Conservation (phyloP, 1,140 invertebrate genomes). For the Drosophila triauraria region DNA sequence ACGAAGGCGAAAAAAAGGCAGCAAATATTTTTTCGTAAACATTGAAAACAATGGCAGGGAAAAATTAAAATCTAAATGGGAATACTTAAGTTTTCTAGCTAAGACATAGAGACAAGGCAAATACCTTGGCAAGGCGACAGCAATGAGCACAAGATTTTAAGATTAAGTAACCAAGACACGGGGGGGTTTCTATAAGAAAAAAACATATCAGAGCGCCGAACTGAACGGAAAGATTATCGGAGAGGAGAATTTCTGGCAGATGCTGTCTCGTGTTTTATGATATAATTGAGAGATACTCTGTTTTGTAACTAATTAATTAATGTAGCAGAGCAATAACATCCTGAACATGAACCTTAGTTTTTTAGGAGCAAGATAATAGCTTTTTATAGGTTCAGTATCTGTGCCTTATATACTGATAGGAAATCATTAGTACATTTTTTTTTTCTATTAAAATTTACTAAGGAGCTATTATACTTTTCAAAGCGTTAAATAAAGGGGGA, state of each 20-base stretch:
- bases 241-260: constrained; percentile 16
- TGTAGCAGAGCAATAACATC: too few relatives aligned
- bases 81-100: constrained; percentile 74
- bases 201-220: constrained; percentile 5
- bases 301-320: not conserved
- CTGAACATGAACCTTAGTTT: not conserved
- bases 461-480: too few relatives aligned
- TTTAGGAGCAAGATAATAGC: too few relatives aligned
- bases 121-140: constrained; percentile 80
- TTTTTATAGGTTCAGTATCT: not conserved
- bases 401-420: not conserved
- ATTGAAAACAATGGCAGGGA: constrained; percentile 66
- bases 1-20: constrained; percentile 24
- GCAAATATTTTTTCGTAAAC: constrained; percentile 75
- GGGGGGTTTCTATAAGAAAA: constrained; percentile 28
- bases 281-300: not conserved
- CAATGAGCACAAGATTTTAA: constrained; percentile 64
- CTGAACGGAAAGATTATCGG: constrained; percentile 29
- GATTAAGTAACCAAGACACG: constrained; percentile 76
- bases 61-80: constrained; percentile 77
- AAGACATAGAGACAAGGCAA: constrained; percentile 53
- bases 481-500: too few relatives aligned
- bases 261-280: not conserved
- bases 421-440: too few relatives aligned
- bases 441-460: too few relatives aligned